These are phyloP conservation scores for Nothoprocta pentlandii DNA, from an alignment of 2,113 vertebrate genomes.

Conservation along the genomic window DNA sequence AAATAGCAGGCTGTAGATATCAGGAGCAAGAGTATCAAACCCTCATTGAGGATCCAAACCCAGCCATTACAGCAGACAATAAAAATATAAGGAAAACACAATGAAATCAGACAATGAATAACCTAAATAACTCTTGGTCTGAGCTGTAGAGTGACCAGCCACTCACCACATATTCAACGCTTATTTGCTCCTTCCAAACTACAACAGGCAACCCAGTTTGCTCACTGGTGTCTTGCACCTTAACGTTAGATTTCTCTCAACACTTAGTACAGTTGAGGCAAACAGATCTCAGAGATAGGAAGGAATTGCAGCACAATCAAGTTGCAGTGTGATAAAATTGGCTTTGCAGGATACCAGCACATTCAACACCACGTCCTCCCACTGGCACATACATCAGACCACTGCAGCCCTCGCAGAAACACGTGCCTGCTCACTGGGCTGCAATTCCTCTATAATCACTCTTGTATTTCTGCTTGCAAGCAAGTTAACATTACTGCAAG, in stretches of 20 bases:
- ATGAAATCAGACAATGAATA: not conserved
- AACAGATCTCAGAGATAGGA: not conserved
- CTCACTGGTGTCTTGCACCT: not conserved
- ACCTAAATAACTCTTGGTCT: not conserved
- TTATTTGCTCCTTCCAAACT: not conserved
- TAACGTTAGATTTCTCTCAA: not conserved
- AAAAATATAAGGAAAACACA: not conserved
- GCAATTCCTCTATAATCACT: not conserved
- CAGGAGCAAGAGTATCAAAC: not conserved
- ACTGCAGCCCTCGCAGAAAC: not conserved
- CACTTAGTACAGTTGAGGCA: not conserved
- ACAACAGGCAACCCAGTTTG: not conserved
- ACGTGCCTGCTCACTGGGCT: not conserved
- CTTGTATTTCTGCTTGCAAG: not conserved
- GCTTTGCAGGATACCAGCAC: not conserved
- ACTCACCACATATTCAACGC: not conserved
- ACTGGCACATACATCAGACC: not conserved
- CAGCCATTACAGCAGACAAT: rapidly evolving
- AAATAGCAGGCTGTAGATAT: not conserved
- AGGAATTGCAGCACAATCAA: not conserved
- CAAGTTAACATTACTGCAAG: not conserved
- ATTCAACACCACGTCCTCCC: not conserved
- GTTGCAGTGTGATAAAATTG: not conserved
- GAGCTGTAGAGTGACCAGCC: not conserved
- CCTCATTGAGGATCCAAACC: not conserved